These are phyloP conservation scores for Penaeus indicus DNA, from an alignment of 1,140 invertebrate species.

Conservation along the genomic window DNA sequence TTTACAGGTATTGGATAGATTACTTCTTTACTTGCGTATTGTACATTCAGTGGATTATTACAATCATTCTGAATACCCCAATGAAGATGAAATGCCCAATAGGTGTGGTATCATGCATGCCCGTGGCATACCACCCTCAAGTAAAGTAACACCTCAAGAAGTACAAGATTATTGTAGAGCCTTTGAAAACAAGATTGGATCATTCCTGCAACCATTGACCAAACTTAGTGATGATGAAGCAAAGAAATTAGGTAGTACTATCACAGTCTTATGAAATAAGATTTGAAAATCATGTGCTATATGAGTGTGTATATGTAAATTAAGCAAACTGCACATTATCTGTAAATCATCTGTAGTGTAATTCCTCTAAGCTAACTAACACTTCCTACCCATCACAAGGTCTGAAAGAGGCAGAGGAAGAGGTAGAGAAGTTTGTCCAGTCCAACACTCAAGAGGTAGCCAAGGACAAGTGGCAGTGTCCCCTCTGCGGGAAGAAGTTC, in stretches of 20 bases:
- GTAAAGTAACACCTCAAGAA: constrained; percentile 79
- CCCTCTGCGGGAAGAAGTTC: constrained; percentile 98
- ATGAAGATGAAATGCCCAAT: constrained; percentile 99
- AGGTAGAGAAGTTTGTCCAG: constrained; percentile 94
- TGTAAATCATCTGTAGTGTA: neutral
- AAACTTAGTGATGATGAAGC: constrained; percentile 85
- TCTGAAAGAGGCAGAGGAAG: constrained; percentile 75
- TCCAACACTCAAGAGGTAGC: constrained; percentile 95
- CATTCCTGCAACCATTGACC: constrained; percentile 82
- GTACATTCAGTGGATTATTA: constrained; percentile 99
- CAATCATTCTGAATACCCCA: constrained; percentile 98
- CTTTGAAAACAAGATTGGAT: constrained; percentile 89
- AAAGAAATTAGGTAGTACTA: constrained; percentile 79
- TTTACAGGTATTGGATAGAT: constrained; percentile 79
- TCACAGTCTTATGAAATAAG: neutral
- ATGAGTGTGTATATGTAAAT: constrained; percentile 27
- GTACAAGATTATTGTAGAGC: constrained; percentile 83
- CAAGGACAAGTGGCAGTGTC: constrained; percentile 99
- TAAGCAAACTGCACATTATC: neutral
- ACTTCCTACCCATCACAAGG: constrained; percentile 34
- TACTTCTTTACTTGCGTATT: constrained; percentile 94
- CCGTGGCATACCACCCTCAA: constrained; percentile 85
- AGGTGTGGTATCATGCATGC: constrained; percentile 98
- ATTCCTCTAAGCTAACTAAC: constrained; percentile 6
- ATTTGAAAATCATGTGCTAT: neutral